phyloP scores from a whole-genome alignment of 2,797 vertebrate species.

The Spatula clypeata region DNA sequence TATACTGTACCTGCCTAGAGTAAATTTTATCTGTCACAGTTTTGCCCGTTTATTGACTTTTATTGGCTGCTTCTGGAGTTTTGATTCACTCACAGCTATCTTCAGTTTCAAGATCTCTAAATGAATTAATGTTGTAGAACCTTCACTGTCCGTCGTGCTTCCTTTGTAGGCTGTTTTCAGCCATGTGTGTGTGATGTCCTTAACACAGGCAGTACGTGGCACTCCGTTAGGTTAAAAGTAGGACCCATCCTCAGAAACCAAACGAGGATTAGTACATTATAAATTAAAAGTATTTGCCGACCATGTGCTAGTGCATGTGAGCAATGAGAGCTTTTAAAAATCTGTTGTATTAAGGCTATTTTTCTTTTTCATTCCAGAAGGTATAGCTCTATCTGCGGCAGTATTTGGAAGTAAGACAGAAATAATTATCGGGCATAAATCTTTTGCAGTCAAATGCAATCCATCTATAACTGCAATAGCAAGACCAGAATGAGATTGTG shows the following conservation, averaged over 20 bases:
- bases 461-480: background rate
- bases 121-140: background rate
- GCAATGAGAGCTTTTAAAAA: background rate
- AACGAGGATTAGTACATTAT: background rate
- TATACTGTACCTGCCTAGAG: background rate
- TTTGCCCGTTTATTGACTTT: background rate
- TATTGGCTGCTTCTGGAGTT: conserved; percentile 5
- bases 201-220: background rate
- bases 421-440: background rate
- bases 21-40: conserved; percentile 25
- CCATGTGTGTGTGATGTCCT: background rate
- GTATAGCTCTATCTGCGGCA: background rate
- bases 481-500: background rate
- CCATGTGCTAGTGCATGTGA: background rate
- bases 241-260: background rate
- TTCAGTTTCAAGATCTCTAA: background rate
- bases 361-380: background rate
- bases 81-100: background rate
- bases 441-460: background rate
- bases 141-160: background rate
- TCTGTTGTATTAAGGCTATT: background rate
- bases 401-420: background rate
- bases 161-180: background rate
- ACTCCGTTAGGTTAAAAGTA: background rate
- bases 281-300: background rate